phyloP scores from a whole-genome alignment of 2,888 invertebrate species.

The Sisyra terminalis region DNA sequence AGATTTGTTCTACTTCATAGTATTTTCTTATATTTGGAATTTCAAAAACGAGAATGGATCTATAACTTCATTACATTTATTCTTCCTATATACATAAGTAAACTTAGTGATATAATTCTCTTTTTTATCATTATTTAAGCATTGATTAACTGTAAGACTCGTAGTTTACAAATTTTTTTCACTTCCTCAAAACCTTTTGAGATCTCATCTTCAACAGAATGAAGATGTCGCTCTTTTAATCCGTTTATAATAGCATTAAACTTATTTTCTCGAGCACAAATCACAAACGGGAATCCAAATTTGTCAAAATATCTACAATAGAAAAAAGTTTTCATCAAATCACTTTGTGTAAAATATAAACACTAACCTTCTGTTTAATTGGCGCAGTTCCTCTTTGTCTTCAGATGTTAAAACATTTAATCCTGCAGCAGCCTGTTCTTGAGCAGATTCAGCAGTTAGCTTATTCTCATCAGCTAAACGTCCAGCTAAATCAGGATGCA shows the following conservation, averaged over 20 bases:
- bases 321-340: constrained; percentile 8
- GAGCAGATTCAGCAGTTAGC: constrained; percentile 38
- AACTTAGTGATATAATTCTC: too few species aligned
- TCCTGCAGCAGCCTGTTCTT: constrained; percentile 39
- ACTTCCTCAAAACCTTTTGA: constrained; percentile 42
- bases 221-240: constrained; percentile 34
- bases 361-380: constrained; percentile 27
- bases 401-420: constrained; percentile 32
- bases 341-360: constrained; percentile 16
- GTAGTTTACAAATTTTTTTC: constrained; percentile 45
- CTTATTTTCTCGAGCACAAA: constrained; percentile 47
- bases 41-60: too few species aligned
- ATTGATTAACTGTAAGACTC: constrained; percentile 32
- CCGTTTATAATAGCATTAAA: constrained; percentile 37
- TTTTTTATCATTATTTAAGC: constrained; percentile 3
- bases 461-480: constrained; percentile 34
- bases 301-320: constrained; percentile 40
- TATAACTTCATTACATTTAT: too few species aligned
- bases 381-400: constrained; percentile 32
- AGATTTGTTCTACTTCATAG: too few species aligned
- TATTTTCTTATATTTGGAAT: too few species aligned
- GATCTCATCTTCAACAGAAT: constrained; percentile 35
- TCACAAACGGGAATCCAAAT: constrained; percentile 52
- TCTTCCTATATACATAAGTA: too few species aligned
- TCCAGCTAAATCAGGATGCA: constrained; percentile 49